Evolutionary conservation across 1,140 invertebrate species (phyloP).

Genomic region (Charaxes varanes): DNA sequence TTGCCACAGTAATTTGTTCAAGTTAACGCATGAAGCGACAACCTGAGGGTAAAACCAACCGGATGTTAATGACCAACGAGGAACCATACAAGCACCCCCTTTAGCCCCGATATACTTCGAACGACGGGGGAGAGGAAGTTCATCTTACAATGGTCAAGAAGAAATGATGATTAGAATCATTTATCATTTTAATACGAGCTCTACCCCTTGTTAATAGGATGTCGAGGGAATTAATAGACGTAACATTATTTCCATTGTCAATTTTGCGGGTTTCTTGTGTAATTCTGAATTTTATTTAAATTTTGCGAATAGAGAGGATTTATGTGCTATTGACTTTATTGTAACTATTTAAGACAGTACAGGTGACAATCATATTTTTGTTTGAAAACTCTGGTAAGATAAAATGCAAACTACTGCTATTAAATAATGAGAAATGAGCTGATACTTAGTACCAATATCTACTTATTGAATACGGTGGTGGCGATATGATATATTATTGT

Average conservation of each 20-base stretch:
- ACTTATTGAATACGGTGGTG: too few relatives aligned
- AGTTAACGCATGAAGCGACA: conserved; percentile 52
- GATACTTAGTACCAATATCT: too few relatives aligned
- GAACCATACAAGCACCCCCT: conserved; percentile 9
- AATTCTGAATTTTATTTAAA: conserved; percentile 2
- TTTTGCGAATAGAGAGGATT: too few relatives aligned
- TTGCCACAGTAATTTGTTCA: conserved; percentile 59
- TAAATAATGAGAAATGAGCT: too few relatives aligned
- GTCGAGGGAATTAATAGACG: conserved; percentile 61
- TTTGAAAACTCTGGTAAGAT: too few relatives aligned
- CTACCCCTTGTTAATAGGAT: conserved; percentile 60
- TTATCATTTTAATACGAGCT: conserved; percentile 66
- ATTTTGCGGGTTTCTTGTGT: conserved; percentile 42
- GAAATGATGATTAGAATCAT: conserved; percentile 61
- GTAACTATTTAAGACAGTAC: too few relatives aligned
- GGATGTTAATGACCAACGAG: conserved; percentile 23
- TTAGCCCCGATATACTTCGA: conserved; percentile 2
- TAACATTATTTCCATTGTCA: conserved; percentile 60
- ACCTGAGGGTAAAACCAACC: conserved; percentile 43
- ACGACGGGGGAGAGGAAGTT: conserved; percentile 18
- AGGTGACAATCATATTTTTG: too few relatives aligned
- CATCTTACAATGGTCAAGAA: conserved; percentile 28
- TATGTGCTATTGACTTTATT: too few relatives aligned
- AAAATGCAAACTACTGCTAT: too few relatives aligned
- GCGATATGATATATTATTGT: too few relatives aligned